phyloP scores from a whole-genome alignment of 2,888 invertebrate genomes.

The Hemistola chrysoprasaria region DNA sequence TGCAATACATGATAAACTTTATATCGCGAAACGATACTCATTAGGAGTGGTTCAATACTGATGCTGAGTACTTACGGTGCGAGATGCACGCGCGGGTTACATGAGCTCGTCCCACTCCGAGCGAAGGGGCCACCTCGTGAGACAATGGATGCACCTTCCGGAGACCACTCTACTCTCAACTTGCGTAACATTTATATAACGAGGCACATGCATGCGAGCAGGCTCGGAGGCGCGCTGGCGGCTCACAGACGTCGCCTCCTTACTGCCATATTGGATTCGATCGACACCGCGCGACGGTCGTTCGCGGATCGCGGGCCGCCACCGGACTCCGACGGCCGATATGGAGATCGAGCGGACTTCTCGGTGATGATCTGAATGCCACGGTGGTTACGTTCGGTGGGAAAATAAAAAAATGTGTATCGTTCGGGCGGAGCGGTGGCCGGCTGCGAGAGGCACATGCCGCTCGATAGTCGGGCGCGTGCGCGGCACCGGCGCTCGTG shows the following conservation, averaged over 20 bases:
- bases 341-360: constrained; percentile 33
- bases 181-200: constrained; percentile 79
- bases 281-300: constrained; percentile 36
- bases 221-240: constrained; percentile 45
- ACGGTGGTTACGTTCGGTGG: constrained; percentile 58
- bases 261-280: constrained; percentile 71
- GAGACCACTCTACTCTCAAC: constrained; percentile 60
- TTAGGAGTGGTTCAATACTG: constrained; percentile 12
- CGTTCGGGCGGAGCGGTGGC: constrained; percentile 69
- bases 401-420: constrained; percentile 74
- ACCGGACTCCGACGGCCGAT: constrained; percentile 1
- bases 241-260: constrained; percentile 37
- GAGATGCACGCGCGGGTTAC: constrained; percentile 54
- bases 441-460: constrained; percentile 75
- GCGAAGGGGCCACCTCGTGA: constrained; percentile 46
- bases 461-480: constrained; percentile 78
- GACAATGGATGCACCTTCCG: constrained; percentile 56
- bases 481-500: constrained; percentile 60
- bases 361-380: constrained; percentile 50
- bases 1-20: not conserved
- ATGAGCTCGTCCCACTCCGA: constrained; percentile 56
- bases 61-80: constrained; percentile 56
- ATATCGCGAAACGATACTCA: no score
- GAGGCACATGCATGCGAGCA: constrained; percentile 61
- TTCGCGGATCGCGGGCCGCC: constrained; percentile 26